These are phyloP conservation scores for Epirrhoe tristata DNA, from an alignment of 2,888 invertebrate genomes.

Conservation along the genomic window DNA sequence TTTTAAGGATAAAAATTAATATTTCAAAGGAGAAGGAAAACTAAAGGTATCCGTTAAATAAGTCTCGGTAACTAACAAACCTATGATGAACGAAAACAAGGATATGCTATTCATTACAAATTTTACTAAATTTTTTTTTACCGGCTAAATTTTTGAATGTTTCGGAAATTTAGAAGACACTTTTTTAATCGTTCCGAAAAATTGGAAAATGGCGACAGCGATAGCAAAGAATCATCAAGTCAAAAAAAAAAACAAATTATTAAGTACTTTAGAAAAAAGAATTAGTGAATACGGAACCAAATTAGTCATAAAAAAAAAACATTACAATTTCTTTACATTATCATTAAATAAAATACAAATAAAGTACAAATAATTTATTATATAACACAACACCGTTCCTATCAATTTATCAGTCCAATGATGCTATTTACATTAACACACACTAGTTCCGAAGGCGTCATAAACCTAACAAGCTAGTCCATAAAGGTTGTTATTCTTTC, in stretches of 20 bases:
- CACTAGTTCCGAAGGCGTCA: constrained; percentile 23
- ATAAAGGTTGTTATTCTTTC: constrained; percentile 53
- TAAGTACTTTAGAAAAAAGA: no score
- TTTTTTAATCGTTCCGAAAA: no score
- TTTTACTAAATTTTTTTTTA: no score
- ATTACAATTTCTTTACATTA: not conserved
- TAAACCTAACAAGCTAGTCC: constrained; percentile 55
- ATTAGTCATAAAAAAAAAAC: no score
- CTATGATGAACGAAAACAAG: constrained; percentile 52
- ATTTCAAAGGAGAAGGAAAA: constrained; percentile 46
- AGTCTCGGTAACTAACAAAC: constrained; percentile 55
- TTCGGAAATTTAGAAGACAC: no score
- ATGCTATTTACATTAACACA: constrained; percentile 36
- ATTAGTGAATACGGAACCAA: no score
- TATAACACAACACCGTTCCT: constrained; percentile 11
- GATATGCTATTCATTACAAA: constrained; percentile 12
- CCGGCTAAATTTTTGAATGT: no score
- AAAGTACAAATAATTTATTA: not conserved
- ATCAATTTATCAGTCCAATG: constrained; percentile 26
- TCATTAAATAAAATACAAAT: no score
- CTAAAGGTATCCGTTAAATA: constrained; percentile 64
- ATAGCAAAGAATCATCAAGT: no score
- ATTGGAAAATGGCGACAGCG: no score
- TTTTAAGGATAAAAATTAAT: constrained; percentile 41
- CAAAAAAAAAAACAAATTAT: no score